Evolutionary conservation across 1,140 invertebrate genomes (phyloP).

Genomic region (Rhynchophorus ferrugineus): DNA sequence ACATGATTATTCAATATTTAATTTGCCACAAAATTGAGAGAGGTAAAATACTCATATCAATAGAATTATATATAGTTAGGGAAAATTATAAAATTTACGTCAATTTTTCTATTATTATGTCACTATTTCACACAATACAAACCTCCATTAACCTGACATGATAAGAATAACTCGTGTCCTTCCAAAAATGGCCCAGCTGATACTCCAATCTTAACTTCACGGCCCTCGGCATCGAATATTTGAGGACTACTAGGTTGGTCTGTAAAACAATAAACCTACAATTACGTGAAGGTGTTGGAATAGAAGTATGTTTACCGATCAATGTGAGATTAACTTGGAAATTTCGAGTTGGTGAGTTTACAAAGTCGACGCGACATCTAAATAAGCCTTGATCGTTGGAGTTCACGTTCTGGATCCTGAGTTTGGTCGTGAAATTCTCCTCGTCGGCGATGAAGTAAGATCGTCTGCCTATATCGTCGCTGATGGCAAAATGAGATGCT

Average conservation of each 20-base stretch:
- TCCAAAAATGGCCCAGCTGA: constrained; percentile 75
- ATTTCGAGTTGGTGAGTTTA: constrained; percentile 77
- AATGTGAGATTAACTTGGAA: constrained; percentile 76
- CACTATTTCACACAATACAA: too few species aligned
- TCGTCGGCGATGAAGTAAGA: constrained; percentile 67
- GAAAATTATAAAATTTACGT: too few species aligned
- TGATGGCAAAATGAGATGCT: constrained; percentile 64
- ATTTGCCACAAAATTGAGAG: too few species aligned
- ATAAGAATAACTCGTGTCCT: constrained; percentile 68
- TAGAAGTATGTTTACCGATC: constrained; percentile 79
- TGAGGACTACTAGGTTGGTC: constrained; percentile 68
- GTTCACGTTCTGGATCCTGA: constrained; percentile 65
- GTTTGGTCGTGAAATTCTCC: constrained; percentile 55
- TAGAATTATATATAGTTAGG: too few species aligned
- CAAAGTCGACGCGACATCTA: constrained; percentile 77
- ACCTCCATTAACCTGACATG: constrained; percentile 79
- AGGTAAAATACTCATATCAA: too few species aligned
- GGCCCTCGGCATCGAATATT: constrained; percentile 73
- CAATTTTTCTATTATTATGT: too few species aligned
- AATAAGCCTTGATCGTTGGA: constrained; percentile 70
- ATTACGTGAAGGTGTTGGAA: too few species aligned
- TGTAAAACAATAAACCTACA: constrained; percentile 42
- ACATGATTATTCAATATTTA: too few species aligned
- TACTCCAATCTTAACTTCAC: constrained; percentile 54
- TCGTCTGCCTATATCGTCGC: constrained; percentile 63